Base-by-base conservation (phyloP, 1,140 invertebrate genomes). In the Drosophila setifemur region DNA sequence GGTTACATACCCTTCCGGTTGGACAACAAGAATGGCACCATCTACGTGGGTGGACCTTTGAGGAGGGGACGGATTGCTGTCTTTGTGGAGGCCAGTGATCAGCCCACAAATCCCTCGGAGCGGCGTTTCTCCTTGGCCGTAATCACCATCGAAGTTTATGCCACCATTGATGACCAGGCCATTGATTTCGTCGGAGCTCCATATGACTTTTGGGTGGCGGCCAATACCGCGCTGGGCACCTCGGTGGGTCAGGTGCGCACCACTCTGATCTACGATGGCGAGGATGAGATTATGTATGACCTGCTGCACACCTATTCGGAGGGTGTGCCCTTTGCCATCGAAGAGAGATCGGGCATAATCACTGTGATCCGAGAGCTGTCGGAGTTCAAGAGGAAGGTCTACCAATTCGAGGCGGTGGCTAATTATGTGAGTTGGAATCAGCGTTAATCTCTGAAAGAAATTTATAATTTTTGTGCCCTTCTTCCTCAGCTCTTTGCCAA, bases 141-240 rank as follows among this genome's bases (percentile, higher is more conserved):
- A 1, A 95, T 96, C 3, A 95, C 95, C 16, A 93, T 96, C 21
- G 94, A 95, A 60, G 91, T 93, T 5, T 91, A 91, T 68, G 90
- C 92, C 21, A 91, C 90, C 69, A 92, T 92, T 86, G 92, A 93
- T 91, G 90, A 89, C 23, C 92, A 92, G 60, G 91, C 91, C 26
- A 97, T 97, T 0, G 94, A 96, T 64, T 98, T 98, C 82, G 91
- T 96, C 18, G 96, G 97, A 19, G 93, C 96, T 0, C 96, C 97
- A 0, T 98, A 98, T 81, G 95, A 96, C 66, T 97, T 98, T 90
- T 96, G 95, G 94, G 95, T 98, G 11, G 95, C 95, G 1, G 95
- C 95, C 44, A 96, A 96, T 83, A 95, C 95, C 0, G 93, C 94
- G 0, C 91, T 96, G 40, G 96, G 96, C 4, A 96, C 96, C 0